Base-by-base conservation (phyloP, 2,888 invertebrate species). In the Euzophera pinguis region DNA sequence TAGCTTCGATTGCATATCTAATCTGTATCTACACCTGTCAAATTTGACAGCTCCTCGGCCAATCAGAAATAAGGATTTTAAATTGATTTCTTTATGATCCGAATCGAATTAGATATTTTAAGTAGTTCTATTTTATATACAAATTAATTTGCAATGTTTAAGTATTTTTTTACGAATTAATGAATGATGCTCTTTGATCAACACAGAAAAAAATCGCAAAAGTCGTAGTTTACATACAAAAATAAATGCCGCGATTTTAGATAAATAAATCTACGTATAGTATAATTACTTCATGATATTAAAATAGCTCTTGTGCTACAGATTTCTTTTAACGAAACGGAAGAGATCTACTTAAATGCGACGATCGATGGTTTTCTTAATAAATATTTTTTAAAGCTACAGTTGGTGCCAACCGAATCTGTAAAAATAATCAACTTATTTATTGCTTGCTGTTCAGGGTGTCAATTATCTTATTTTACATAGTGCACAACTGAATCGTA, bases 331-430 rank as follows among this genome's bases (percentile, higher is more conserved):
- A 17, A 49, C 27, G 32, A 42, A 52, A 22, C 9, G 27, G 48
- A 39, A 54, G 59, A 60, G 57, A 60, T 59, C 59, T 49, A 14
- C 35, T 37, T 56, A 57, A 60, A 57, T 56, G 56, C 58, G 50
- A 60, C 56, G 47, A 50, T 37, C 49, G 4, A 52, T 29, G n/a
- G 47, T 49, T 17, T 39, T 8, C 10, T 42, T 47, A 52, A 53
- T 52, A 52, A 35, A 22, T 5, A 22, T 51, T 22, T 43, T 47
- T 27, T 2, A 27, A 43, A 43, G 27, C 22, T 45, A 10, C 10
- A 9, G 10, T 29, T 29, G 7, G 13, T 32, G 32, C 32, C 45
- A 10, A 32, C 16, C 16, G 45, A 45, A 45, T 45, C 45, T 32
- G 45, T 16, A 45, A 45, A 45, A 45, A 32, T 3, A 9, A 13